These are phyloP conservation scores for Gorsachius magnificus DNA, from an alignment of 2,797 vertebrate genomes.

Conservation along the genomic window DNA sequence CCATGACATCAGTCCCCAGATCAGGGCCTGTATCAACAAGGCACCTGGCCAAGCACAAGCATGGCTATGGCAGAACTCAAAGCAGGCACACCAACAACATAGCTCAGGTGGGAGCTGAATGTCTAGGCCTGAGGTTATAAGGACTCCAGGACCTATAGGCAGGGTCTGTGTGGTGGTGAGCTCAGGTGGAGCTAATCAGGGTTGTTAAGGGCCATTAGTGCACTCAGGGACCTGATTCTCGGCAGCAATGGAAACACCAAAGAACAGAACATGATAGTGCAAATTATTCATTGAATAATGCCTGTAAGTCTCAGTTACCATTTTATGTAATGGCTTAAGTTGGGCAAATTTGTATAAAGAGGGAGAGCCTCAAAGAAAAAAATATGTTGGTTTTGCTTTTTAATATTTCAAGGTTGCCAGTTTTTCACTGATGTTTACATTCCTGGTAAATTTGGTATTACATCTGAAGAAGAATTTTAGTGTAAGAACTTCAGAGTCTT, in stretches of 20 bases:
- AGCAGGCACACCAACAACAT: fast-evolving
- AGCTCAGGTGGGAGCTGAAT: fast-evolving
- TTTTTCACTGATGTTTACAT: background rate
- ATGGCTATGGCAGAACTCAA: background rate
- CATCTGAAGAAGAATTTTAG: background rate
- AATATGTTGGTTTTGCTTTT: background rate
- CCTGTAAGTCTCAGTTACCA: background rate
- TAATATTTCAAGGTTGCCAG: background rate
- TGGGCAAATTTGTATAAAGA: background rate
- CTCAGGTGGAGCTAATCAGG: background rate
- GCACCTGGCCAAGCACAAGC: background rate
- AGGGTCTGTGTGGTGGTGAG: background rate
- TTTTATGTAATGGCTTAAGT: background rate
- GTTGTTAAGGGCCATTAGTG: background rate
- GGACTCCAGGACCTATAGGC: background rate
- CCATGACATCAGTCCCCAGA: background rate
- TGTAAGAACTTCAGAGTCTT: background rate
- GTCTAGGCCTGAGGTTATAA: background rate
- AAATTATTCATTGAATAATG: background rate
- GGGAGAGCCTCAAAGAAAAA: background rate
- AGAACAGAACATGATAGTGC: background rate
- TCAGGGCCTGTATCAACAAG: background rate
- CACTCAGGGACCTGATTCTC: background rate
- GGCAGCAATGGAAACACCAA: background rate
- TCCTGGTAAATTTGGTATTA: background rate